Evolutionary conservation across 2,888 invertebrate species (phyloP).

Genomic region (Apodemia zela): DNA sequence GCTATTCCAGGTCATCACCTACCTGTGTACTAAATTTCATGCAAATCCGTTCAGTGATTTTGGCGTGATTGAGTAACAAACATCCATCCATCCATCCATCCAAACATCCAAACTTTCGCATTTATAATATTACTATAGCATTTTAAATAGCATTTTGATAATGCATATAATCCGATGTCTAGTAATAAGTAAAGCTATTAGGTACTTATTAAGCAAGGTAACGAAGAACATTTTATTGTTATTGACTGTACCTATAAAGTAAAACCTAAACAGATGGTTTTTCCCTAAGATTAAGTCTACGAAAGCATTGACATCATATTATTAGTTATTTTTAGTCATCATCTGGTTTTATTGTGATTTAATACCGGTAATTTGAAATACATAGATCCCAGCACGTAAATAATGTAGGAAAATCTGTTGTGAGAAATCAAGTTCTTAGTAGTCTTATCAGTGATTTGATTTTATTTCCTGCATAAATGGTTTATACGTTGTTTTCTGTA

Average conservation of each 20-base stretch:
- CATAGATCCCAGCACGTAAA: neutral
- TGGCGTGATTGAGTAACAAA: too few relatives aligned
- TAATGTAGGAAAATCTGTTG: slow-evolving; percentile 28
- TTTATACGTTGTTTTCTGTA: slow-evolving; percentile 32
- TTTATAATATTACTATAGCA: too few relatives aligned
- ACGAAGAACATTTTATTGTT: neutral
- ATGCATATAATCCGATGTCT: too few relatives aligned
- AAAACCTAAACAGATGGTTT: neutral
- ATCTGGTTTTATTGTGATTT: slow-evolving; percentile 24
- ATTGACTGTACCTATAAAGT: neutral
- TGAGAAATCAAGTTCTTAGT: slow-evolving; percentile 1
- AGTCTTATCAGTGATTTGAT: neutral
- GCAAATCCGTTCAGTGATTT: too few relatives aligned
- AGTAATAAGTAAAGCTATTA: too few relatives aligned
- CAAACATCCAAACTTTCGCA: too few relatives aligned
- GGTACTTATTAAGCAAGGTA: too few relatives aligned
- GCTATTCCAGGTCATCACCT: too few relatives aligned
- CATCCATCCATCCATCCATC: too few relatives aligned
- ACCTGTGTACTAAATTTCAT: too few relatives aligned
- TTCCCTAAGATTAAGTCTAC: slow-evolving; percentile 33
- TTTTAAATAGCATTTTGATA: too few relatives aligned
- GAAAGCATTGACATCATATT: slow-evolving; percentile 23
- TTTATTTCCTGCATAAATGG: slow-evolving; percentile 13
- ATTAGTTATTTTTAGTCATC: slow-evolving; percentile 24
- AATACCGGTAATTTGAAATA: slow-evolving; percentile 18